Conservation (phyloP, 1,140 invertebrate genomes). For the Meloidogyne chitwoodi region DNA sequence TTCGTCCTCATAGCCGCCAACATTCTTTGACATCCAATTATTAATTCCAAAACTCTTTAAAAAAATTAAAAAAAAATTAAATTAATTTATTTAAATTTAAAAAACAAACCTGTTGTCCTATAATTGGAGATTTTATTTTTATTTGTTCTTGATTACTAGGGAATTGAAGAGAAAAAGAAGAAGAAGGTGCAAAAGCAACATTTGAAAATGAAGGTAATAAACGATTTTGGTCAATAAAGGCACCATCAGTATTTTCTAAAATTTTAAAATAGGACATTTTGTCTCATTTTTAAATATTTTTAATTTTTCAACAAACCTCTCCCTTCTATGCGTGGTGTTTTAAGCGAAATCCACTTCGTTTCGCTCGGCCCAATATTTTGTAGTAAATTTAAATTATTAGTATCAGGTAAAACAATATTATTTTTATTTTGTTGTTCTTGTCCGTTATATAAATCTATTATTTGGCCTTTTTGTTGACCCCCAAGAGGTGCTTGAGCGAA, state of each 20-base stretch:
- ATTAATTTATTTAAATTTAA: too few relatives aligned
- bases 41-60: not conserved
- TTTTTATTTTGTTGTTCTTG: constrained; percentile 27
- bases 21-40: not conserved
- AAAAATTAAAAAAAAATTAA: not conserved
- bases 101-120: not conserved
- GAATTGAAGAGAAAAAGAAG: not conserved
- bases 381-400: constrained; percentile 1
- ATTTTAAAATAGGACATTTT: not conserved
- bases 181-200: too few relatives aligned
- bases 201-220: not conserved
- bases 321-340: not conserved
- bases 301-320: not conserved
- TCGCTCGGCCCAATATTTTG: constrained; percentile 1
- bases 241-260: not conserved
- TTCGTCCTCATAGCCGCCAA: not conserved
- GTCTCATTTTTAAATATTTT: not conserved
- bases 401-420: not conserved
- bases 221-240: not conserved
- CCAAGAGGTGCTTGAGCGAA: constrained; percentile 41
- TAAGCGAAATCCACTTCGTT: constrained; percentile 39
- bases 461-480: constrained; percentile 48
- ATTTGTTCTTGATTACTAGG: not conserved
- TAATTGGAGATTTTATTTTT: not conserved
- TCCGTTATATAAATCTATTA: constrained; percentile 36